Conservation (phyloP, 2,888 invertebrate species). For the Philhelius pedissequus region DNA sequence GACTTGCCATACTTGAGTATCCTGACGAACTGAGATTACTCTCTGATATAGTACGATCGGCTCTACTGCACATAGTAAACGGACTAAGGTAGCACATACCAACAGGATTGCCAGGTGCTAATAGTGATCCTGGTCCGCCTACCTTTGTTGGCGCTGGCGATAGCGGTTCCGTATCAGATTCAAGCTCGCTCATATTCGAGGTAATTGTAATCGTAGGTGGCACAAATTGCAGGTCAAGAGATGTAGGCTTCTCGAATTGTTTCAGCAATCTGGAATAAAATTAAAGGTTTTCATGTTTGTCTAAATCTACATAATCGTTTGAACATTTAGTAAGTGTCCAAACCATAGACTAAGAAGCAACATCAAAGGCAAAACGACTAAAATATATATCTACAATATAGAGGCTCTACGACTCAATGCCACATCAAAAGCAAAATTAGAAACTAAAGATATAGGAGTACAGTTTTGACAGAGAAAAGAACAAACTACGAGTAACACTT, state of each 20-base stretch:
- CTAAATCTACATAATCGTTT: conserved; percentile 39
- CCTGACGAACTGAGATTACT: conserved; percentile 91
- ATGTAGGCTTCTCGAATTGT: conserved; percentile 83
- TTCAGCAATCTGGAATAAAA: conserved; percentile 80
- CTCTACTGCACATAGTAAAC: conserved; percentile 86
- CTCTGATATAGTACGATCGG: conserved; percentile 88
- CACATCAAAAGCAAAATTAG: conserved; percentile 54
- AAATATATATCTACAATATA: conserved; percentile 1
- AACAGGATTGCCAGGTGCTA: conserved; percentile 76
- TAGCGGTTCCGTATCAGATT: conserved; percentile 86
- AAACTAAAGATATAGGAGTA: conserved; percentile 16
- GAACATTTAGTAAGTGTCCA: conserved; percentile 1
- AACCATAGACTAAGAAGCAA: conserved; percentile 16
- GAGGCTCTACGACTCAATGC: conserved; percentile 14
- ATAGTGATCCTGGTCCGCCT: conserved; percentile 77
- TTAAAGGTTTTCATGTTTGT: conserved; percentile 19
- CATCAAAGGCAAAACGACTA: conserved; percentile 37
- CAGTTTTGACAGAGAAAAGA: conserved; percentile 31
- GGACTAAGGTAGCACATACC: conserved; percentile 89
- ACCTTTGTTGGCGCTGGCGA: conserved; percentile 82
- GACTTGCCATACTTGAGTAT: conserved; percentile 92
- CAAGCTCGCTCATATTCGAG: conserved; percentile 86
- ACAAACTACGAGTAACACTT: conserved; percentile 17
- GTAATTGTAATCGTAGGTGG: conserved; percentile 88
- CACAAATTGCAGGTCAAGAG: conserved; percentile 82